These are phyloP conservation scores for Lepus timidus DNA, from an alignment of 2,113 vertebrate genomes.

Conservation along the genomic window DNA sequence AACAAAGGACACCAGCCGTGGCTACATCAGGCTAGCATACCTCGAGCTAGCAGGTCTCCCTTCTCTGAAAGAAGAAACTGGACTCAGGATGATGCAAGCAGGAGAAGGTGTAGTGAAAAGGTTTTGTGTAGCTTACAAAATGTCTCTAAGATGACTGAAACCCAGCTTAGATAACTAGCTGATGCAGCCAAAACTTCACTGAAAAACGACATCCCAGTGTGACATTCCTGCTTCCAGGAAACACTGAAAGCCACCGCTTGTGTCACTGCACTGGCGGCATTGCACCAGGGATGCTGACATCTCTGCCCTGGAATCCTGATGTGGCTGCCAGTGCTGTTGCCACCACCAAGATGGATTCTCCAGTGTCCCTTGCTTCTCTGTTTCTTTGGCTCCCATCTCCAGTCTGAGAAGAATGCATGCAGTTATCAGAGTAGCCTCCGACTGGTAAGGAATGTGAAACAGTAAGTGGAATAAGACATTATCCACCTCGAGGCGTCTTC, in stretches of 20 bases:
- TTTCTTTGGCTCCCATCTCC: slow-evolving; percentile 33
- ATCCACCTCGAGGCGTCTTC: slow-evolving; percentile 59
- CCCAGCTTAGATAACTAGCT: not conserved
- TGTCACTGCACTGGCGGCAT: not conserved
- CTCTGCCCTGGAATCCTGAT: not conserved
- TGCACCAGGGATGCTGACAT: not conserved
- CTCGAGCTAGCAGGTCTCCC: not conserved
- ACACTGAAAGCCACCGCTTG: not conserved
- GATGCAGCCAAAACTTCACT: not conserved
- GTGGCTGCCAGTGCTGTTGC: not conserved
- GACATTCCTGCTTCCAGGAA: not conserved
- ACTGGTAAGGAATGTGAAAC: slow-evolving; percentile 51
- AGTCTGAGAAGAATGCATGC: not conserved
- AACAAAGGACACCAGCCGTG: not conserved
- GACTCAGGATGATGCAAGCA: not conserved
- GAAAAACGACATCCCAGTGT: not conserved
- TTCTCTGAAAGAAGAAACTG: slow-evolving; percentile 42
- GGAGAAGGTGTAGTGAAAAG: slow-evolving; percentile 38
- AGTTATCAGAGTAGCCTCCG: slow-evolving; percentile 13
- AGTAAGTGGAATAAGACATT: slow-evolving; percentile 61
- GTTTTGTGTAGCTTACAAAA: not conserved
- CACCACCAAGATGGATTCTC: slow-evolving; percentile 22
- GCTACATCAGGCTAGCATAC: not conserved
- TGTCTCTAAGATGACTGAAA: not conserved
- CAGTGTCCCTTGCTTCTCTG: not conserved